phyloP scores from a whole-genome alignment of 2,797 vertebrate genomes.

The Lepus townsendii region DNA sequence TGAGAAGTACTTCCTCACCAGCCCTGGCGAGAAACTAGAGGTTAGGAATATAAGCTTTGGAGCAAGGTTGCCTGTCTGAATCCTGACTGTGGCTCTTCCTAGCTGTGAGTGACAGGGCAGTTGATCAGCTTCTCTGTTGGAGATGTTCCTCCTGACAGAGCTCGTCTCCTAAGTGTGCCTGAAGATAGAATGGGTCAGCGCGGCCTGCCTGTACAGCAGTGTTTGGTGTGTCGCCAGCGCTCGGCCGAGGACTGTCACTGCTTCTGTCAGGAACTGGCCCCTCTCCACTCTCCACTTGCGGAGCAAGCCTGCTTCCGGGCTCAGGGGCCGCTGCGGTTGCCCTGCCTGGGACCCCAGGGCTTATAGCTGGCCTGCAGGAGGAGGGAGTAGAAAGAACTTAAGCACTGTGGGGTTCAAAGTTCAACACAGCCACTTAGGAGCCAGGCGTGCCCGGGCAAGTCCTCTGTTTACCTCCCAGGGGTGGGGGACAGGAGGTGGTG shows the following conservation, averaged over 20 bases:
- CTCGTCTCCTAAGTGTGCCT: background rate
- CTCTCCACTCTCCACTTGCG: background rate
- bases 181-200: constrained; percentile 29
- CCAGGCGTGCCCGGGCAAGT: background rate
- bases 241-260: background rate
- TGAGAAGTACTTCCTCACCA: background rate
- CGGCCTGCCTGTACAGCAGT: background rate
- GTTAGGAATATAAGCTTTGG: constrained; percentile 23
- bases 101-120: background rate
- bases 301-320: background rate
- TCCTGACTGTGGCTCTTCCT: background rate
- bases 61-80: constrained; percentile 1
- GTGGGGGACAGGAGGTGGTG: background rate
- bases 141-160: background rate
- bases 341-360: background rate
- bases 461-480: constrained; percentile 2
- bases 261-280: background rate
- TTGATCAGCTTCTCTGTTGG: background rate
- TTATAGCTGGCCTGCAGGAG: background rate
- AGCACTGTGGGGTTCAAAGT: constrained; percentile 7
- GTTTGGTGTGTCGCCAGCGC: background rate
- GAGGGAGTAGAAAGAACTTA: background rate
- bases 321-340: background rate
- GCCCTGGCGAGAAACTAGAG: background rate
- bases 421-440: background rate